Conservation (phyloP, 2,797 vertebrate genomes). For the Spinus pinus region DNA sequence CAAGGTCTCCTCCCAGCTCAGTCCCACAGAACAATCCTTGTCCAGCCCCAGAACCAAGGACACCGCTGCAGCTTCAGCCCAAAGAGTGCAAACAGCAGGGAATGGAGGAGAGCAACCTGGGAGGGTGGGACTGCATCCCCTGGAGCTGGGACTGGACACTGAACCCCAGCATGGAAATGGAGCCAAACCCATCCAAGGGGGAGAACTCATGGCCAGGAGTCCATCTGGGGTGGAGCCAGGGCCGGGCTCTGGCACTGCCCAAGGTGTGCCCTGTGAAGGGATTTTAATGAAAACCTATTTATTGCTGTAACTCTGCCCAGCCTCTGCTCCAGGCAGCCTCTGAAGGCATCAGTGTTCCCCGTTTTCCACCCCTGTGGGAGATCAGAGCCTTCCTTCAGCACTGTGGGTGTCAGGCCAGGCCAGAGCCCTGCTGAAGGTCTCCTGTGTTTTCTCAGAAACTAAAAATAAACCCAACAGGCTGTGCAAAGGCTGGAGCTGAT, state of each 20-base stretch:
- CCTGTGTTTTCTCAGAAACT: neutral
- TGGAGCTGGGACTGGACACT: neutral
- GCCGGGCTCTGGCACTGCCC: neutral
- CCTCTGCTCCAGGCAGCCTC: neutral
- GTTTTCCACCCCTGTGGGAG: neutral
- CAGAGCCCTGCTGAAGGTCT: neutral
- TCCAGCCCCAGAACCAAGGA: neutral
- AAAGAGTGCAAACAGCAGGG: neutral
- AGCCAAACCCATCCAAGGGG: neutral
- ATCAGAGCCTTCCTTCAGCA: neutral
- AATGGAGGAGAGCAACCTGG: neutral
- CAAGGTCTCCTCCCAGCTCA: neutral
- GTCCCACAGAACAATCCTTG: neutral
- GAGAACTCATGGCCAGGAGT: neutral
- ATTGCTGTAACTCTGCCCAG: neutral
- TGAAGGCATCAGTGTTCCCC: neutral
- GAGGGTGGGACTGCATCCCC: neutral
- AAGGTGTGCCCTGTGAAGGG: no score
- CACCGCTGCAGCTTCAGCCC: neutral
- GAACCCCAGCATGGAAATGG: neutral
- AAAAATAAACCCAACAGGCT: neutral
- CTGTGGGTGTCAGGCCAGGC: neutral
- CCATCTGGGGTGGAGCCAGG: neutral
- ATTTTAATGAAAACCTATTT: neutral
- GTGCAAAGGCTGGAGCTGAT: neutral